Evolutionary conservation across 2,113 vertebrate genomes (phyloP), one percentile per base, ranked within the genome.

Genomic region (Xyrauchen texanus): DNA sequence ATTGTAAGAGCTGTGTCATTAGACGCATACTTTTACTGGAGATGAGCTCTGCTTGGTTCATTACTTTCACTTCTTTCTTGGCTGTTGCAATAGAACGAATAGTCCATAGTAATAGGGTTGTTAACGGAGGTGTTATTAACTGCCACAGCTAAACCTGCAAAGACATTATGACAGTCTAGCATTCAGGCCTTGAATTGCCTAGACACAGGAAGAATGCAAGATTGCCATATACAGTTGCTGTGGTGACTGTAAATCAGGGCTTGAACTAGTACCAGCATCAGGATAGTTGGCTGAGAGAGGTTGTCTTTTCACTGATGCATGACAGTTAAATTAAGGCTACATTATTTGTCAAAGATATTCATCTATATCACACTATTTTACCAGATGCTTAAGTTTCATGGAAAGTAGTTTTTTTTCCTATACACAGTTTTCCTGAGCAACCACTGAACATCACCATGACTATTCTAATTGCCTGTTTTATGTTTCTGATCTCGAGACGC

Each of bases 341-440:
- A n/a, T 49, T 47, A 63, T 13, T 63, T 2, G 44, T 5, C 44
- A 58, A 13, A 55, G 68, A 46, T 52, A 49, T 6, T 15, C 21
- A 79, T 81, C 60, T 77, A 47, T 73, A 77, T 57, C 74, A 15
- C 49, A 67, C 52, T 80, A 84, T 87, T 78, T 75, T 85, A 79
- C 70, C 73, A 69, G 78, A 62, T 69, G 68, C 90, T 90, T 88
- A 76, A 84, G 88, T 87, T 69, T 83, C 88, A 89, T 86, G 87
- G 79, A 90, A 88, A 87, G 80, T 87, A 79, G 80, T 55, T 46
- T 68, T 16, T 78, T 21, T 68, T 68, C 55, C 21, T 34, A 34
- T 34, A 1, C 21, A 34, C 21, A 34, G 21, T 58, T 47, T 67
- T 70, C 15, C 49, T 67, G 13, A 34, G 21, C 21, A 34, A 34